A percentile compares a stretch with the other conserved stretches of the same genome.
These are phyloP conservation scores for Plestiodon gilberti DNA, from an alignment of 2,113 vertebrate genomes.

Conservation along the genomic window DNA sequence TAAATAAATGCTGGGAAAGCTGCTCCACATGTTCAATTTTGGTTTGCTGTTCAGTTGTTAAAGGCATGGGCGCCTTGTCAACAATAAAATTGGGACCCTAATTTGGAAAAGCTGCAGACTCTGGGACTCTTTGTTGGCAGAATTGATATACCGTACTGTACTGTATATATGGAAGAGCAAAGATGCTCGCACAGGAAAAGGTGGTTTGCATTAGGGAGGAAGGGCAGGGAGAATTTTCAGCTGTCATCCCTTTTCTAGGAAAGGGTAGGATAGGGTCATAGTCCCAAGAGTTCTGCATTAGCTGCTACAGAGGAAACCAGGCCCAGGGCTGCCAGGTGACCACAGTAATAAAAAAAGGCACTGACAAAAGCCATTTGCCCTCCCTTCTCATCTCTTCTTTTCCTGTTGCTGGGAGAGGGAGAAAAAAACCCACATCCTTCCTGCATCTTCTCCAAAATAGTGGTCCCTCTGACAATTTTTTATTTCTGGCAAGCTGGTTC, in stretches of 20 bases:
- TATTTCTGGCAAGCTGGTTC: not conserved
- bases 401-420: not conserved
- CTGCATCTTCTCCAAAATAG: not conserved
- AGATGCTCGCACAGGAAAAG: not conserved
- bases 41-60: not conserved
- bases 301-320: not conserved
- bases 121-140: not conserved
- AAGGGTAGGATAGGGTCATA: not conserved
- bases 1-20: not conserved
- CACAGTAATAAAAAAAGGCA: accelerated
- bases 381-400: not conserved
- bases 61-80: not conserved
- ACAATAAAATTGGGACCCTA: not conserved
- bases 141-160: no score
- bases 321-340: accelerated
- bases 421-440: not conserved
- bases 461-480: not conserved
- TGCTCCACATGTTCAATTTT: not conserved
- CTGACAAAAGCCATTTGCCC: not conserved
- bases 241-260: conserved; percentile 28
- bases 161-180: not conserved
- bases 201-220: not conserved
- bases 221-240: not conserved
- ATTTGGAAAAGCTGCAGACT: not conserved
- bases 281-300: conserved; percentile 2